A percentile compares a stretch with the other conserved stretches of the same genome.
phyloP scores from a whole-genome alignment of 1,140 invertebrate species.

The Caenorhabditis latens region DNA sequence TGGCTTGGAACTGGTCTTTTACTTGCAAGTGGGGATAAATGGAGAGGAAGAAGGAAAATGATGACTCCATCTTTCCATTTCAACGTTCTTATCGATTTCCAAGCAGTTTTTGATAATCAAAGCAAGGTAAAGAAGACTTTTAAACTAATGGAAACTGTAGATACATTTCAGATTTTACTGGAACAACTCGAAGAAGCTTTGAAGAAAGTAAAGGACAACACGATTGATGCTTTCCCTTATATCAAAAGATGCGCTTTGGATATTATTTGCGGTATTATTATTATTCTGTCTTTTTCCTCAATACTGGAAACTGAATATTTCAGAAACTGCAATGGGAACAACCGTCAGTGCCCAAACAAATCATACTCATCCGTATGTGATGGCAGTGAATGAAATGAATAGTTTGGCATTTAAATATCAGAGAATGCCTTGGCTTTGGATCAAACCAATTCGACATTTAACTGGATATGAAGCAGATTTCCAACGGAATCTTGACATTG shows the following conservation, averaged over 20 bases:
- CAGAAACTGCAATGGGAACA: slow-evolving; percentile 87
- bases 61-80: slow-evolving; percentile 93
- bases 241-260: slow-evolving; percentile 89
- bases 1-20: slow-evolving; percentile 90
- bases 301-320: slow-evolving; percentile 12
- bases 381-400: slow-evolving; percentile 82
- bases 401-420: slow-evolving; percentile 75
- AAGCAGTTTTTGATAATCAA: slow-evolving; percentile 87
- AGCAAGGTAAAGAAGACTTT: slow-evolving; percentile 78
- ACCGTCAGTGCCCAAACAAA: slow-evolving; percentile 83
- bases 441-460: slow-evolving; percentile 66
- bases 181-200: slow-evolving; percentile 80
- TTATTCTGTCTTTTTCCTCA: neutral
- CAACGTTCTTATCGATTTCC: slow-evolving; percentile 87
- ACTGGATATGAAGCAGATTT: slow-evolving; percentile 68
- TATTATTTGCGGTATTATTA: slow-evolving; percentile 84
- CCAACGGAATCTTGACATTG: slow-evolving; percentile 67
- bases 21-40: slow-evolving; percentile 84
- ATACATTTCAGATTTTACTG: slow-evolving; percentile 65
- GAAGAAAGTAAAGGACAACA: slow-evolving; percentile 81
- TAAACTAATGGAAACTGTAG: neutral
- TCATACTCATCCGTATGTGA: slow-evolving; percentile 65
- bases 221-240: slow-evolving; percentile 84
- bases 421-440: slow-evolving; percentile 71
- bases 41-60: slow-evolving; percentile 86